These are phyloP conservation scores for Acanthoscelides obtectus DNA, from an alignment of 2,888 invertebrate species.

Conservation along the genomic window DNA sequence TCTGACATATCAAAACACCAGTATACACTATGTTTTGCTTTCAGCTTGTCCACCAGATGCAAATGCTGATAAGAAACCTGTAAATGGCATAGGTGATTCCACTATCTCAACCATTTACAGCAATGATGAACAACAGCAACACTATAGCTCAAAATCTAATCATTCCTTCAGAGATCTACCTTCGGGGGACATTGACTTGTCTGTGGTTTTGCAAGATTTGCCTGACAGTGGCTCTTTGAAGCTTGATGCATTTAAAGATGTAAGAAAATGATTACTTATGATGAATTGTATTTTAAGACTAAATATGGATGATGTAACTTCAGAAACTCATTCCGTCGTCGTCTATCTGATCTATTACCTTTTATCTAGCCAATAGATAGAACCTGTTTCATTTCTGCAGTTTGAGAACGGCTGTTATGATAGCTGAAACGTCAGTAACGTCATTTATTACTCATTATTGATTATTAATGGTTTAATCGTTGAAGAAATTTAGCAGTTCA, in stretches of 20 bases:
- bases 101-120: conserved; percentile 18
- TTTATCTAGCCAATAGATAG: too few species aligned
- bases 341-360: too few species aligned
- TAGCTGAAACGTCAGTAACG: too few species aligned
- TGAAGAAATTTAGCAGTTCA: too few species aligned
- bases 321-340: too few species aligned
- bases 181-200: conserved; percentile 17
- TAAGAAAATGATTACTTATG: not conserved
- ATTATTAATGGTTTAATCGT: too few species aligned
- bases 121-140: conserved; percentile 11
- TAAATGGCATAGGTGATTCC: conserved; percentile 13
- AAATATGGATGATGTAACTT: too few species aligned
- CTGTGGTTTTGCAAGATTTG: conserved; percentile 6
- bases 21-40: not conserved
- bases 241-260: not conserved
- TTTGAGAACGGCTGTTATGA: too few species aligned
- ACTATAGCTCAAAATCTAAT: conserved; percentile 2
- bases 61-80: conserved; percentile 8
- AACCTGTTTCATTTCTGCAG: too few species aligned
- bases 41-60: not conserved
- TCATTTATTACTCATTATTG: too few species aligned
- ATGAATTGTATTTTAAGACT: too few species aligned
- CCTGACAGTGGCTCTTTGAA: conserved; percentile 3
- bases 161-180: conserved; percentile 18
- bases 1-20: too few species aligned